Evolutionary conservation across 2,888 invertebrate species (phyloP).

Genomic region (Calameuta idolon): DNA sequence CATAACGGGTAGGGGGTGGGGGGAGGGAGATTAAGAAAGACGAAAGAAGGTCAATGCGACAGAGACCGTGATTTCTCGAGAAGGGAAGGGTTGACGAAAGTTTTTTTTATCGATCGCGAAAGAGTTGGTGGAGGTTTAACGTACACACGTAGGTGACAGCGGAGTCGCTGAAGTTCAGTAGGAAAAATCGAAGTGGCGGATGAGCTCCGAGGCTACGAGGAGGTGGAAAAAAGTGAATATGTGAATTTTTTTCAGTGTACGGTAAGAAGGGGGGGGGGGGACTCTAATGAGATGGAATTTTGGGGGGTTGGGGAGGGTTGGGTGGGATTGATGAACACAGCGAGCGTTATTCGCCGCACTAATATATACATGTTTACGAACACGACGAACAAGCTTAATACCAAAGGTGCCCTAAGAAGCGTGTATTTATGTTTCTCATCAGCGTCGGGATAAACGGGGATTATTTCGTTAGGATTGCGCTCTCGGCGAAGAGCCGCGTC

Average conservation of each 20-base stretch:
- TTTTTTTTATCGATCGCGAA: neutral
- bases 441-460: slow-evolving; percentile 51
- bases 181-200: neutral
- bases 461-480: slow-evolving; percentile 57
- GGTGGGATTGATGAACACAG: slow-evolving; percentile 54
- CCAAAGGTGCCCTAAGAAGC: slow-evolving; percentile 87
- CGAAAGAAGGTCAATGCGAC: neutral
- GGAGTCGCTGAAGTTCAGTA: neutral
- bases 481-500: slow-evolving; percentile 31
- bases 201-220: neutral
- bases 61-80: neutral
- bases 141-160: neutral
- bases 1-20: neutral
- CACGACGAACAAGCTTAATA: slow-evolving; percentile 80
- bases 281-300: neutral
- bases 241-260: neutral
- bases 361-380: slow-evolving; percentile 59
- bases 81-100: neutral
- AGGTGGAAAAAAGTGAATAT: too few species aligned
- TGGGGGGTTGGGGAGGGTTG: neutral
- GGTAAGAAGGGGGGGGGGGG: neutral
- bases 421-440: slow-evolving; percentile 71
- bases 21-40: neutral
- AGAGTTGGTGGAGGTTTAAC: neutral
- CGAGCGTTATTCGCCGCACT: slow-evolving; percentile 35